Evolutionary conservation across 2,797 vertebrate species (phyloP).

Genomic region (Sebastes ruberrimus): DNA sequence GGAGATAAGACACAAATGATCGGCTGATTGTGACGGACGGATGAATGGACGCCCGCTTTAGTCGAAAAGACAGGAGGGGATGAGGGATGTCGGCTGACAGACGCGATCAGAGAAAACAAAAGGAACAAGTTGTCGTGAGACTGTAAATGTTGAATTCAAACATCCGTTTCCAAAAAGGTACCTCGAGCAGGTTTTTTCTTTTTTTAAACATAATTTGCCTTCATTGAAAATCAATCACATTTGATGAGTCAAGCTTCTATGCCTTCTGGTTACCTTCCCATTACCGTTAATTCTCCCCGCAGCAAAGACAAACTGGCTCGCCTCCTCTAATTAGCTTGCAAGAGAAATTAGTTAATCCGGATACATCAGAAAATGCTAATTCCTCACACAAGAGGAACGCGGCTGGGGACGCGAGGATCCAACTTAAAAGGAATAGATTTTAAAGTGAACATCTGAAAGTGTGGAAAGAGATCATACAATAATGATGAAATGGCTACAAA

Average conservation of each 20-base stretch:
- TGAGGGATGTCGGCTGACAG: not conserved
- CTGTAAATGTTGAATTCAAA: constrained; percentile 22
- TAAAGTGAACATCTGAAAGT: constrained; percentile 27
- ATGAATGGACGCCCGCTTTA: not conserved
- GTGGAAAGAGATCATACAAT: constrained; percentile 7
- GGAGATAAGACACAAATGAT: constrained; percentile 14
- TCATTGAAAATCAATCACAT: constrained; percentile 61
- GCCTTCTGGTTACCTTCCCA: constrained; percentile 41
- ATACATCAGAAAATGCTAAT: constrained; percentile 58
- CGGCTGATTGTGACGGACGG: constrained; percentile 13
- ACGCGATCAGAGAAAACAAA: constrained; percentile 3
- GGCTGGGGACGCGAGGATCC: constrained; percentile 18
- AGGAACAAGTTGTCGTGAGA: not conserved
- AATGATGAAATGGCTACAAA: constrained; percentile 9
- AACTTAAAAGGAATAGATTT: constrained; percentile 34
- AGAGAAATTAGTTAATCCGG: constrained; percentile 45
- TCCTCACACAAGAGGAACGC: constrained; percentile 8
- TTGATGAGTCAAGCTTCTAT: constrained; percentile 42
- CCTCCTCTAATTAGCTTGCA: constrained; percentile 51
- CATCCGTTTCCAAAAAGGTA: not conserved
- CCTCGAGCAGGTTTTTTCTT: not conserved
- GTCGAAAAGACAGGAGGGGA: constrained; percentile 1
- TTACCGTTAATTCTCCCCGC: constrained; percentile 46
- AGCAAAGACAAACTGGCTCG: constrained; percentile 48
- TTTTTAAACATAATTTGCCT: constrained; percentile 29